Percentiles rank a stretch among this genome's conserved stretches.
phyloP scores from a whole-genome alignment of 1,140 invertebrate species.

The Nylanderia fulva region DNA sequence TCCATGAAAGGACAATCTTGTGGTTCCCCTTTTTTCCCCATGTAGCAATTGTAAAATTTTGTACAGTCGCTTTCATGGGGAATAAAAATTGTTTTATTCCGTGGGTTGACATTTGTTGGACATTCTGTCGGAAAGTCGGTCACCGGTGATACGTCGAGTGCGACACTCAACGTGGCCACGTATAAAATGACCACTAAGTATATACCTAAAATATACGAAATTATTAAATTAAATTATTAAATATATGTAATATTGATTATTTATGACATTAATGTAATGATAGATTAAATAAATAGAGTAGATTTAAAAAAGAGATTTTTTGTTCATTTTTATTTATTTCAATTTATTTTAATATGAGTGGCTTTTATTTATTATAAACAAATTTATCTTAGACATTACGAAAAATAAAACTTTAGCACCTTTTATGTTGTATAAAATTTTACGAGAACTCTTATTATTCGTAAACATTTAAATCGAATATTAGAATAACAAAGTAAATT shows the following conservation, averaged over 20 bases:
- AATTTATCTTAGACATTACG: too few relatives aligned
- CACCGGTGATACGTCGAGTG: not conserved
- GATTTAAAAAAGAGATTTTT: not conserved
- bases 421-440: too few relatives aligned
- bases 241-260: not conserved
- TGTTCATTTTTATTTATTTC: too few relatives aligned
- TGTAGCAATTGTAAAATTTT: conserved; percentile 78
- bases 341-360: too few relatives aligned
- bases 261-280: not conserved
- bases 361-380: too few relatives aligned
- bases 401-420: too few relatives aligned
- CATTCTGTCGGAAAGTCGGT: conserved; percentile 44
- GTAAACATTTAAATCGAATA: too few relatives aligned
- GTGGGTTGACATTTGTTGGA: not conserved
- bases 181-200: not conserved
- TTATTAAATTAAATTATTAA: too few relatives aligned
- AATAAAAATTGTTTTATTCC: conserved; percentile 47
- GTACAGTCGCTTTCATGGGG: conserved; percentile 72
- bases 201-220: not conserved
- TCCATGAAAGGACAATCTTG: conserved; percentile 31
- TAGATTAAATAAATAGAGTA: not conserved
- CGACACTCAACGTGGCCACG: not conserved
- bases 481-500: too few relatives aligned
- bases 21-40: not conserved
- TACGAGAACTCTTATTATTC: too few relatives aligned